phyloP scores from a whole-genome alignment of 2,113 vertebrate genomes.

The Psittacus erithacus region DNA sequence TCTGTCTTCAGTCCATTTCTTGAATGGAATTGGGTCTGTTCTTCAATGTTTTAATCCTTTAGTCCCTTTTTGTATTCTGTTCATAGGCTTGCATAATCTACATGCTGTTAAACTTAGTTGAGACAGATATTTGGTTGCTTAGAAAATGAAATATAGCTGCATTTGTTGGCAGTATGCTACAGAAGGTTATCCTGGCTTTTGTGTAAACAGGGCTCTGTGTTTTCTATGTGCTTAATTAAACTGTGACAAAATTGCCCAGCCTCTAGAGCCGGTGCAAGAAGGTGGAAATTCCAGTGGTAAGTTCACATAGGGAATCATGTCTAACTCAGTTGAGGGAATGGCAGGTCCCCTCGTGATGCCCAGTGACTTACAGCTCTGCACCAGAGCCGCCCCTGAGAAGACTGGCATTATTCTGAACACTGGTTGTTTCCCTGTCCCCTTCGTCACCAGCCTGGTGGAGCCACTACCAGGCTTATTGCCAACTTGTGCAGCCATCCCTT shows the following conservation, averaged over 20 bases:
- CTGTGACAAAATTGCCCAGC: not conserved
- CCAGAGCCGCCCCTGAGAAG: not conserved
- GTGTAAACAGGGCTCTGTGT: not conserved
- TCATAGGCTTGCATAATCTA: not conserved
- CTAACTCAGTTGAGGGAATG: not conserved
- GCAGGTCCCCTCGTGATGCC: not conserved
- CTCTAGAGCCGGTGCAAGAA: not conserved
- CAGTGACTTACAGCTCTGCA: not conserved
- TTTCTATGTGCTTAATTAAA: not conserved
- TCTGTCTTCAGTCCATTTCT: not conserved
- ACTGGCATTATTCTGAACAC: not conserved
- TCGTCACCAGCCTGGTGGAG: not conserved
- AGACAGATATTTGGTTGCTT: not conserved
- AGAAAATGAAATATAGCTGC: not conserved
- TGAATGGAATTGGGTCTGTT: not conserved
- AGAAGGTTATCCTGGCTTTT: not conserved
- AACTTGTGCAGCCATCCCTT: not conserved
- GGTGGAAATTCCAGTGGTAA: not conserved
- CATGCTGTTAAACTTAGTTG: not conserved
- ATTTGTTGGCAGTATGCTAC: not conserved
- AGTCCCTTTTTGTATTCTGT: not conserved
- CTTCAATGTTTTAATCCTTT: not conserved
- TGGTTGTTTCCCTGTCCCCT: not conserved
- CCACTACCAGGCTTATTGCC: not conserved
- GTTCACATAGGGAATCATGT: not conserved